Evolutionary conservation across 1,140 invertebrate genomes (phyloP).

Genomic region (Drosophila saltans): DNA sequence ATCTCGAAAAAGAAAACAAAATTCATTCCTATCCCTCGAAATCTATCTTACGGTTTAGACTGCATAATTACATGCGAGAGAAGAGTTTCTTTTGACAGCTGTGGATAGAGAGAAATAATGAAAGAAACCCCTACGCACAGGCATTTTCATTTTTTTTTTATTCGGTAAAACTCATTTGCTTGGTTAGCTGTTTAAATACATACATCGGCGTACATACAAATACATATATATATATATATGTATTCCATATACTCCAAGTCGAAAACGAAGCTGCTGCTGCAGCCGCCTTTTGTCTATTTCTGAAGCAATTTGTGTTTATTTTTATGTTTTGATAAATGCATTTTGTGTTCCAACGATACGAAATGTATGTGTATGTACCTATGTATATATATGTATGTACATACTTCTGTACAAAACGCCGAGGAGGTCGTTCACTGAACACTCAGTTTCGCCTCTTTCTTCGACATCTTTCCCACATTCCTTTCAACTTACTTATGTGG

Average conservation of each 20-base stretch:
- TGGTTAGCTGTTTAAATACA: conserved; percentile 76
- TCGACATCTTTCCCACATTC: conserved; percentile 12
- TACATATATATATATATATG: neutral
- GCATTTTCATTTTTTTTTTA: conserved; percentile 38
- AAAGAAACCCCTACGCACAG: conserved; percentile 67
- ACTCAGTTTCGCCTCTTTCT: conserved; percentile 48
- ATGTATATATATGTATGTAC: neutral
- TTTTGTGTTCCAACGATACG: conserved; percentile 46
- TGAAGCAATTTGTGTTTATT: conserved; percentile 79
- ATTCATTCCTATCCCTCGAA: conserved; percentile 40
- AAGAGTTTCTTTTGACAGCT: conserved; percentile 64
- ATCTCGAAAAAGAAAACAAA: conserved; percentile 32
- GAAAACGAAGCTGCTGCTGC: conserved; percentile 7
- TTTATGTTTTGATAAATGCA: conserved; percentile 82
- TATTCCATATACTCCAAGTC: conserved; percentile 12
- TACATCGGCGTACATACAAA: conserved; percentile 32
- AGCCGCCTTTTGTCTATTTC: conserved; percentile 66
- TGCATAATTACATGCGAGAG: conserved; percentile 60
- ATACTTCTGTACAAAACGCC: conserved; percentile 35
- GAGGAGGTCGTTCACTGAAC: conserved; percentile 70
- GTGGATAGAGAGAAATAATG: conserved; percentile 42
- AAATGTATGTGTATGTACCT: conserved; percentile 2
- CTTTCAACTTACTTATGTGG: neutral
- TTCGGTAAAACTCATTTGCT: conserved; percentile 33
- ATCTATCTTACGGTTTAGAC: conserved; percentile 41